Evolutionary conservation across 2,797 vertebrate genomes (phyloP), one percentile per base, ranked within the genome.

Genomic region (Champsocephalus gunnari): DNA sequence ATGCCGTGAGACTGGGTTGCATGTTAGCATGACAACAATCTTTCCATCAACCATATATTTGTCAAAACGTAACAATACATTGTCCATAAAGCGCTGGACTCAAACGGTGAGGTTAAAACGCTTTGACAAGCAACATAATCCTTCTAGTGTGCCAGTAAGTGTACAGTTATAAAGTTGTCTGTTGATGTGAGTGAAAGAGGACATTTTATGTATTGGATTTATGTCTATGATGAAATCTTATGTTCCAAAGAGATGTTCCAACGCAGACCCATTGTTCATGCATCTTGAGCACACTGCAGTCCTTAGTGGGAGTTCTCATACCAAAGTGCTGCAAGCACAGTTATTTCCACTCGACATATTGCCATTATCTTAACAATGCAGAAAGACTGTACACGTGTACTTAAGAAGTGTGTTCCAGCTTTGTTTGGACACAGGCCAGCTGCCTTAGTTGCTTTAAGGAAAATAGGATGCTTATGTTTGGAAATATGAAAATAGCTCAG

Each of bases 391-490:
- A 80, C 80, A 77, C 13, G 38, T 81, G 68, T 75, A 67, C 69
- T 77, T 53, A 71, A 81, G 73, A 71, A 81, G 73, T 71, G 71
- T 82, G 79, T 71, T 69, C 83, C 81, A 91, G 85, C 85, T 88
- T 79, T 79, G 72, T 73, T 71, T 87, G 87, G 84, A 84, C 67
- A 49, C 55, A 43, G 60, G 76, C 84, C 87, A 90, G 71, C 63
- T 80, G 72, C 69, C 48, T 71, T 64, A 41, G 51, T 73, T 54
- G 73, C 82, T 85, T 53, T 54, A n/a, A 87, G 71, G 60, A 83
- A 58, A 76, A 79, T 47, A 48, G 14, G 38, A 71, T 77, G 72
- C 60, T 85, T 85, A 70, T 84, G 80, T 86, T 81, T 86, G 74
- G 77, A 80, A 87, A 70, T 32, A 64, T 60, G 63, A 82, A 74